These are phyloP conservation scores for Pitta sordida DNA, from an alignment of 2,113 vertebrate genomes.

Conservation along the genomic window DNA sequence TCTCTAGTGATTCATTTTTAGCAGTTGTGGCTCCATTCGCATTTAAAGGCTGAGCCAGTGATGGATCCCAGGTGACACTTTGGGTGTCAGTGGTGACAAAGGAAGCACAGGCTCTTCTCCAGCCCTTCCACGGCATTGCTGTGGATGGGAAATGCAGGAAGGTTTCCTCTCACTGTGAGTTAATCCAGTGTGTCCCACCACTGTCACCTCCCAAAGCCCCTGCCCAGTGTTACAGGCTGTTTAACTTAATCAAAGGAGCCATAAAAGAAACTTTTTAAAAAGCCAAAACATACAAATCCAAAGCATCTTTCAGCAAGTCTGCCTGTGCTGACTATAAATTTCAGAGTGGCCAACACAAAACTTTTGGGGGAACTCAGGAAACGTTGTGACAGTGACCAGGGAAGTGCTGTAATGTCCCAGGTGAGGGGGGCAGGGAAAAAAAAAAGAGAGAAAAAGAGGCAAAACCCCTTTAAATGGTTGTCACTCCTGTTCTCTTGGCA, in stretches of 20 bases:
- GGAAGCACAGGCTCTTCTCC: not conserved
- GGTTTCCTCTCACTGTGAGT: not conserved
- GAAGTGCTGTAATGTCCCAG: not conserved
- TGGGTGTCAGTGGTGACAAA: not conserved
- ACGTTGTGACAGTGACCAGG: not conserved
- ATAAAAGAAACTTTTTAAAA: rapidly evolving
- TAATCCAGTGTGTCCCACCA: not conserved
- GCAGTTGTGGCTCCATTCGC: not conserved
- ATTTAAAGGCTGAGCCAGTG: not conserved
- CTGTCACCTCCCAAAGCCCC: not conserved
- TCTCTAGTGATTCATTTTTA: not conserved
- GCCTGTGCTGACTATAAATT: not conserved
- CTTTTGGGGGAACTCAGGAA: not conserved
- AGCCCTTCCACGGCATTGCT: not conserved
- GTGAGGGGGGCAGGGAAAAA: not conserved
- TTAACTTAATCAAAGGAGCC: not conserved
- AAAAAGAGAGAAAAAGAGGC: not conserved
- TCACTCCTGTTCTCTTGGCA: not conserved
- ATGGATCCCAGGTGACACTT: not conserved
- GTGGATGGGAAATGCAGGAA: not conserved
- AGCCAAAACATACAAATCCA: not conserved
- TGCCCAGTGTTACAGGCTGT: not conserved
- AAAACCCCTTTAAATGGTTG: not conserved
- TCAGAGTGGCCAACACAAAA: not conserved
- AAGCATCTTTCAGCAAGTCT: not conserved